These are phyloP conservation scores for Actenoides lindsayi DNA, from an alignment of 2,113 vertebrate species.

Conservation along the genomic window DNA sequence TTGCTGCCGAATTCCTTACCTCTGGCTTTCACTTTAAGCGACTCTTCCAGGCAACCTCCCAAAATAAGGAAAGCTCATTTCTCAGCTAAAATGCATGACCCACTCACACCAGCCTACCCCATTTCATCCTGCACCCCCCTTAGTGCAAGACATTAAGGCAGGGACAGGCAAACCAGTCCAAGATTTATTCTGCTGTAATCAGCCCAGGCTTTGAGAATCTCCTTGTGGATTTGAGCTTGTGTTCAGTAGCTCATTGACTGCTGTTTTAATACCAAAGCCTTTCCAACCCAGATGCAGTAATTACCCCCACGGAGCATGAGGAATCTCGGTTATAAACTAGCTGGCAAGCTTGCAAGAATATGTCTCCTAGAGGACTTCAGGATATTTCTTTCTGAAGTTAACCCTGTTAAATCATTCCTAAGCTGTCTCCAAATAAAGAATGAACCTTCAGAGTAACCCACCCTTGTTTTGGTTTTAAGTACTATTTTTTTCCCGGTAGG, in stretches of 20 bases:
- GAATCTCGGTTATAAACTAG: slow-evolving; percentile 63
- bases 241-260: slow-evolving; percentile 52
- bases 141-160: neutral
- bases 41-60: neutral
- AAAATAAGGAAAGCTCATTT: slow-evolving; percentile 14
- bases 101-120: neutral
- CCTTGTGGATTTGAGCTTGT: slow-evolving; percentile 49
- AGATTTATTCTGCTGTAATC: slow-evolving; percentile 63
- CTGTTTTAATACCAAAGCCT: slow-evolving; percentile 42
- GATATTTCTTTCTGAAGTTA: slow-evolving; percentile 56
- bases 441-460: slow-evolving; percentile 14
- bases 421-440: slow-evolving; percentile 49
- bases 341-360: slow-evolving; percentile 59
- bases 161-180: neutral
- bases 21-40: neutral
- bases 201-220: slow-evolving; percentile 31
- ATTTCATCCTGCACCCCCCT: neutral
- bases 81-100: slow-evolving; percentile 8
- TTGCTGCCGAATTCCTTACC: neutral
- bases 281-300: slow-evolving; percentile 62
- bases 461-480: slow-evolving; percentile 35
- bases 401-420: slow-evolving; percentile 64
- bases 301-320: slow-evolving; percentile 45
- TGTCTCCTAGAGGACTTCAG: slow-evolving; percentile 53
- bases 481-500: neutral